Percentiles rank a stretch among this genome's conserved stretches.
phyloP scores from a whole-genome alignment of 2,797 vertebrate genomes.

The Myripristis jacobus region DNA sequence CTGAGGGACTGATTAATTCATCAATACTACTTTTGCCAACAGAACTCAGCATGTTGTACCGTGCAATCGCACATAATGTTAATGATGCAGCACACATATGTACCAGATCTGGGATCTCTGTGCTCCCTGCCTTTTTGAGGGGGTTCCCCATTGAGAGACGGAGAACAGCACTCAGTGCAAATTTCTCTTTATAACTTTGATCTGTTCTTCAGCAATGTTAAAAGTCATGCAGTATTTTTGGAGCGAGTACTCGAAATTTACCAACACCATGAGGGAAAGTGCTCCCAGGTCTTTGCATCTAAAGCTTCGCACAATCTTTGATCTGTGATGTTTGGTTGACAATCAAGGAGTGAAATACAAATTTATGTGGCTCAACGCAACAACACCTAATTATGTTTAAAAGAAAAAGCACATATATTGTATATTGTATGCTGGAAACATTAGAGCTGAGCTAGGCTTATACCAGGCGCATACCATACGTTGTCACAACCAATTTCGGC shows the following conservation, averaged over 20 bases:
- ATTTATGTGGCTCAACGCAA: neutral
- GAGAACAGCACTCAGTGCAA: slow-evolving; percentile 34
- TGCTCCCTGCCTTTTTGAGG: slow-evolving; percentile 28
- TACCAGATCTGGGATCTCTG: slow-evolving; percentile 14
- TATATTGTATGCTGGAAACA: neutral
- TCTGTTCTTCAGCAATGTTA: slow-evolving; percentile 13
- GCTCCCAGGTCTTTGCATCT: neutral
- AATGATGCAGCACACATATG: slow-evolving; percentile 48
- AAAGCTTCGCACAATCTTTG: neutral
- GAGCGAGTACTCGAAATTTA: slow-evolving; percentile 29
- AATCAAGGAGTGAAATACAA: neutral
- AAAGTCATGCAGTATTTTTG: slow-evolving; percentile 4
- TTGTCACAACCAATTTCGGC: too few relatives aligned
- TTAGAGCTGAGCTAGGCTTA: too few relatives aligned
- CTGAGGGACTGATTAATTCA: slow-evolving; percentile 74
- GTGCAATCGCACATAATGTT: slow-evolving; percentile 45
- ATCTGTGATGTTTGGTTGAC: slow-evolving; percentile 5
- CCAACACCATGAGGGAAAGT: neutral
- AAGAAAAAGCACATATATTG: neutral
- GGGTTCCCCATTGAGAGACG: slow-evolving; percentile 39
- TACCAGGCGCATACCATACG: too few relatives aligned
- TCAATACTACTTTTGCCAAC: slow-evolving; percentile 65
- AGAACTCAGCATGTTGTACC: slow-evolving; percentile 25
- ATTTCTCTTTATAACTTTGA: slow-evolving; percentile 42
- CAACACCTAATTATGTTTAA: neutral